Evolutionary conservation across 2,113 vertebrate genomes (phyloP).

Genomic region (Rafetus swinhoei): DNA sequence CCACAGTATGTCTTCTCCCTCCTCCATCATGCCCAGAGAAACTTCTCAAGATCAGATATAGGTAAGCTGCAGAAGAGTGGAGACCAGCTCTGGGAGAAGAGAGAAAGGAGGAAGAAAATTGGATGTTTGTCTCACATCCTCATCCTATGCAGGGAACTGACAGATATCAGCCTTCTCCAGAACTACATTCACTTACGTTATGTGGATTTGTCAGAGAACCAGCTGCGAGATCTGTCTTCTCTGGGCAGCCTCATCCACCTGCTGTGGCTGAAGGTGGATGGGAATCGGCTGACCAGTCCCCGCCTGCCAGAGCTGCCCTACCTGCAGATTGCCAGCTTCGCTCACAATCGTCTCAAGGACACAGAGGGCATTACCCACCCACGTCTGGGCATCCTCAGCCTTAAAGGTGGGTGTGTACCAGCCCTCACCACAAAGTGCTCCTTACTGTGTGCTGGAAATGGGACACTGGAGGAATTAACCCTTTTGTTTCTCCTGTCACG

Average conservation of each 20-base stretch:
- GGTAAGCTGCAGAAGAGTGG: not conserved
- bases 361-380: conserved; percentile 84
- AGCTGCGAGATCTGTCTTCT: conserved; percentile 85
- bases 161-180: conserved; percentile 83
- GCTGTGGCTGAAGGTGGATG: conserved; percentile 91
- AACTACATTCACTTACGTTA: conserved; percentile 89
- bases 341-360: conserved; percentile 83
- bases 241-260: conserved; percentile 86
- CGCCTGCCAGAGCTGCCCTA: conserved; percentile 83
- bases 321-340: conserved; percentile 89
- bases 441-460: not conserved
- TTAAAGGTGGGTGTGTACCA: conserved; percentile 82
- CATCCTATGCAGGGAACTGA: conserved; percentile 79
- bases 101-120: not conserved
- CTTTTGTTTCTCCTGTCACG: not conserved
- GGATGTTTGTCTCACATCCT: not conserved
- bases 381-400: conserved; percentile 84
- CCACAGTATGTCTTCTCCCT: not conserved
- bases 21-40: not conserved
- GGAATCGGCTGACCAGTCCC: conserved; percentile 82
- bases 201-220: conserved; percentile 91
- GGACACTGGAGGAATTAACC: not conserved
- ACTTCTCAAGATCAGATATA: not conserved
- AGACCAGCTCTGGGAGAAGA: not conserved
- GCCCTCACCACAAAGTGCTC: not conserved